A percentile compares a stretch with the other conserved stretches of the same genome.
Conservation (phyloP, 2,888 invertebrate species). For the Frankliniella fusca region DNA sequence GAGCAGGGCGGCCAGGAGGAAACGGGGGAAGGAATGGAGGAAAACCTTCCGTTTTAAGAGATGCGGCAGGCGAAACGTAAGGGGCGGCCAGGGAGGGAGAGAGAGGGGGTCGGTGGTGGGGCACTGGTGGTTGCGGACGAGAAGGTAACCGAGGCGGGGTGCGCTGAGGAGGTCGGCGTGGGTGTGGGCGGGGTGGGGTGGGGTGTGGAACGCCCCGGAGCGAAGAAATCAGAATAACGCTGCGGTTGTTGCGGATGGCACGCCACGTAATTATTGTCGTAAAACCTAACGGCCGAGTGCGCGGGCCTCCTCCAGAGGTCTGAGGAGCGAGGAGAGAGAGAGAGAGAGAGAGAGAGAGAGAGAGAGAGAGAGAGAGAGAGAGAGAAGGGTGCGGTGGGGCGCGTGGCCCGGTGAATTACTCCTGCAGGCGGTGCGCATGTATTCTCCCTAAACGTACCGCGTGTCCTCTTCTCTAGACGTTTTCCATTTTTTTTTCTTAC, state of each 20-base stretch:
- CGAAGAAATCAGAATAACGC: constrained; percentile 12
- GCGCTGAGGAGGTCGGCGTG: not conserved
- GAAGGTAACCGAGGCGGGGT: not conserved
- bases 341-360: not conserved
- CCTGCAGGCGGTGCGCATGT: too few relatives aligned
- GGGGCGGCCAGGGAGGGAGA: not conserved
- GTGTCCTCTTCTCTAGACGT: not conserved
- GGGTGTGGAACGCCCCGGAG: not conserved
- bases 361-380: not conserved
- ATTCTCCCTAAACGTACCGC: not conserved
- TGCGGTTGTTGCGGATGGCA: constrained; percentile 13
- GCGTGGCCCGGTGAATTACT: not conserved
- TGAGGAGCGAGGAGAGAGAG: not conserved
- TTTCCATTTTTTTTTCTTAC: not conserved
- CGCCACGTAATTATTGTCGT: constrained; percentile 23
- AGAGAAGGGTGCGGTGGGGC: not conserved
- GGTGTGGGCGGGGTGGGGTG: not conserved
- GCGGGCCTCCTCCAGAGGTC: not conserved
- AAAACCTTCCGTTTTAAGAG: too few relatives aligned
- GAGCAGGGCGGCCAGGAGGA: too few relatives aligned
- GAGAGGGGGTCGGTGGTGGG: not conserved
- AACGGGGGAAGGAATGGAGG: too few relatives aligned
- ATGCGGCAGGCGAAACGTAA: too few relatives aligned
- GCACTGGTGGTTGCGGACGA: not conserved
- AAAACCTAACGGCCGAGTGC: not conserved